phyloP scores from a whole-genome alignment of 2,113 vertebrate genomes.

The Sinocyclocheilus grahami region DNA sequence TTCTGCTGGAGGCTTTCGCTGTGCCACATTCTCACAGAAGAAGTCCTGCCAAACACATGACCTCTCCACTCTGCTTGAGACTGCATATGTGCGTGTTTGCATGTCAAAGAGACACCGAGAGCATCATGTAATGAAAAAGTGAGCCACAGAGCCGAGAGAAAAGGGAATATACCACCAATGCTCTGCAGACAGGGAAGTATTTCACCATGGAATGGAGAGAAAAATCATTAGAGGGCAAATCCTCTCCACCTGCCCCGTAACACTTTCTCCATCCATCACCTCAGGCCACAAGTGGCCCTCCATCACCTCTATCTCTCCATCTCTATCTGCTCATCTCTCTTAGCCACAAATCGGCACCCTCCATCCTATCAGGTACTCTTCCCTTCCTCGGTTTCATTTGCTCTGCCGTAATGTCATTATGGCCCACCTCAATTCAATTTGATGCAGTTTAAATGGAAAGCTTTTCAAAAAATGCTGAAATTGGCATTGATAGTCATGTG shows the following conservation, averaged over 20 bases:
- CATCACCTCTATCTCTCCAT: conserved; percentile 22
- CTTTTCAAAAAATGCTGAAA: conserved; percentile 32
- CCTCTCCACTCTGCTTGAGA: conserved; percentile 21
- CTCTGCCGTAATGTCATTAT: conserved; percentile 27
- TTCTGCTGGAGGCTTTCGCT: conserved; percentile 38
- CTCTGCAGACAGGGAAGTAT: conserved; percentile 26
- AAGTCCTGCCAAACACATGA: conserved; percentile 42
- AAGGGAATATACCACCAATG: conserved; percentile 20
- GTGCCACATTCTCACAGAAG: conserved; percentile 5
- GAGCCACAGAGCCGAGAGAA: conserved; percentile 8
- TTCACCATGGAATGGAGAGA: conserved; percentile 46
- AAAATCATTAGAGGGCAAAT: conserved; percentile 54
- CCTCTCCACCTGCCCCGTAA: conserved; percentile 24
- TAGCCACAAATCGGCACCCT: conserved; percentile 23
- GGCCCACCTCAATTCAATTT: conserved; percentile 29
- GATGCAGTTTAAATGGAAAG: conserved; percentile 28
- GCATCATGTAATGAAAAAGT: conserved; percentile 15
- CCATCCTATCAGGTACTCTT: background rate
- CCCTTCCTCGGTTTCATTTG: conserved; percentile 22
- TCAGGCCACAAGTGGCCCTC: conserved; percentile 29
- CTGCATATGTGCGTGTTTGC: conserved; percentile 32
- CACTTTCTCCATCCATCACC: conserved; percentile 47
- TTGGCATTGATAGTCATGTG: background rate
- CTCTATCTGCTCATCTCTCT: conserved; percentile 33
- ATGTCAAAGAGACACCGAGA: conserved; percentile 14